A percentile compares a stretch with the other conserved stretches of the same genome.
Evolutionary conservation across 2,797 vertebrate genomes (phyloP).

Genomic region (Parauchenoglanis punctatus): DNA sequence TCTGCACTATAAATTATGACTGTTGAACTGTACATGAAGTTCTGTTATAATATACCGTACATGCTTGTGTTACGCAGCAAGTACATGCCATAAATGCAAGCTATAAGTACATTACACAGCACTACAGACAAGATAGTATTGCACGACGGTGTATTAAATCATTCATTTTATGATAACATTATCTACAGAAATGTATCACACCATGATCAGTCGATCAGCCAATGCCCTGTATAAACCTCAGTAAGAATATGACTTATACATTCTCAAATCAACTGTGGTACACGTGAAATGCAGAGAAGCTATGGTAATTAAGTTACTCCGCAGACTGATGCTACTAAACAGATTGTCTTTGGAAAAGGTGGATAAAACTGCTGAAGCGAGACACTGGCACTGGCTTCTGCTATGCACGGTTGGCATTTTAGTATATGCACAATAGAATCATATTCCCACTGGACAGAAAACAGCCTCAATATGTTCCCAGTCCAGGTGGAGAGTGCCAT

Average conservation of each 20-base stretch:
- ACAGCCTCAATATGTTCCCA: slow-evolving; percentile 27
- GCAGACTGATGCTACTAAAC: not conserved
- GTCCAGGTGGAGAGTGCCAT: slow-evolving; percentile 13
- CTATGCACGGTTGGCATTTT: slow-evolving; percentile 19
- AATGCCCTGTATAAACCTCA: not conserved
- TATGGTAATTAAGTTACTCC: not conserved
- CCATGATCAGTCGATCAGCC: not conserved
- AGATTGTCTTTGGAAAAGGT: not conserved
- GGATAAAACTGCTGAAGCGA: not conserved
- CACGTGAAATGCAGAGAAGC: not conserved
- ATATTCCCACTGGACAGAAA: slow-evolving; percentile 30
- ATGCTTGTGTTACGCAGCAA: not conserved
- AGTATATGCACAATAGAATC: slow-evolving; percentile 20
- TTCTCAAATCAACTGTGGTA: not conserved
- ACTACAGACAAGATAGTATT: not conserved
- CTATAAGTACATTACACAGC: slow-evolving; percentile 13
- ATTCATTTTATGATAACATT: not conserved
- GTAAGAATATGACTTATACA: not conserved
- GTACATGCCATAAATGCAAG: not conserved
- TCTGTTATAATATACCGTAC: not conserved
- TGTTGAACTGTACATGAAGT: not conserved
- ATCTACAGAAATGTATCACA: slow-evolving; percentile 1
- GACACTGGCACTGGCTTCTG: not conserved
- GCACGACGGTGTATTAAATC: not conserved
- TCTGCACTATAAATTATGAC: not conserved